Evolutionary conservation across 2,797 vertebrate genomes (phyloP), one percentile per base, ranked within the genome.

Genomic region (Orestias chungarensis): DNA sequence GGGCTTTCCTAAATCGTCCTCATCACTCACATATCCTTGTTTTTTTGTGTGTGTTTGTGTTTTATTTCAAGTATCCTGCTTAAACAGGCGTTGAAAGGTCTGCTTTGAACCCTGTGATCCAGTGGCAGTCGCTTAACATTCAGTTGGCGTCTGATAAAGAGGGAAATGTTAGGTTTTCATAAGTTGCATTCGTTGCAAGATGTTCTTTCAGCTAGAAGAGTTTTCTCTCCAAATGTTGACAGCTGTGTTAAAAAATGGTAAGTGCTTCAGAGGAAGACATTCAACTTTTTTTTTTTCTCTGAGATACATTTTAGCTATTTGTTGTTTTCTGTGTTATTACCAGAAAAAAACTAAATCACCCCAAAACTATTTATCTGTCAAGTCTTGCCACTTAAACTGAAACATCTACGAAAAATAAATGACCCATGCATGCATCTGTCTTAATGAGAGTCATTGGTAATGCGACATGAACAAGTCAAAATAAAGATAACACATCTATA

Each of bases 231-330:
- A 40, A 73, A 79, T 20, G 64, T 57, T 92, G 92, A 91, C 91
- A 92, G 84, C 84, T 46, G 64, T 76, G 74, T 86, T 70, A 89
- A n/a, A 91, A 90, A 66, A 82, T 87, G 73, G 91, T 87, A 78
- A 90, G 91, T 82, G 80, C 73, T 86, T 85, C 25, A 81, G 85
- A 85, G 89, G 10, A 14, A 43, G 29, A 25, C 15, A 78, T 80
- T 76, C 81, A 86, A 81, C 73, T 85, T 87, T 75, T 49, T 75
- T 73, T 79, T 88, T 78, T 88, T 80, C 89, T 79, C 54, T 50
- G 55, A 80, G 78, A 91, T 89, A 80, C 77, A 88, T 80, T 73
- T 86, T 44, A 46, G 66, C 59, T 43, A n/a, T 52, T 76, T 57
- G 65, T 52, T 69, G 64, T 55, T 70, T 62, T 82, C 61, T 81